phyloP scores from a whole-genome alignment of 2,113 vertebrate species.

The Tragelaphus buxtoni region DNA sequence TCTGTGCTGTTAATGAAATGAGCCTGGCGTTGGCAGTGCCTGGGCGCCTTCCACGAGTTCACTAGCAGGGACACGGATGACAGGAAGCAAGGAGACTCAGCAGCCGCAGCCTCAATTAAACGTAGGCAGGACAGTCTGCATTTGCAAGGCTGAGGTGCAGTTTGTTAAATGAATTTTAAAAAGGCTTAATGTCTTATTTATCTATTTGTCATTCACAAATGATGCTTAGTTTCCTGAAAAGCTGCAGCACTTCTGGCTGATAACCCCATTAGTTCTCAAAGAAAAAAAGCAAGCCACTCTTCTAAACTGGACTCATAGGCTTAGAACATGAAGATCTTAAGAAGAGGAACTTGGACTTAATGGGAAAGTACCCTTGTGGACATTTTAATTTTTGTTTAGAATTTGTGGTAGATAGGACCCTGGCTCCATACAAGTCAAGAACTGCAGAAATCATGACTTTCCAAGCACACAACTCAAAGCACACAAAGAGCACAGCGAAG shows the following conservation, averaged over 20 bases:
- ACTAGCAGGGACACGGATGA: rapidly evolving
- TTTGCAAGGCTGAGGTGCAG: not conserved
- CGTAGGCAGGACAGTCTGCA: not conserved
- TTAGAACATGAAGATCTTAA: not conserved
- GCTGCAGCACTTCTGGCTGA: not conserved
- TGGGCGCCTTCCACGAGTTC: not conserved
- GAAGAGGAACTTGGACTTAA: no score
- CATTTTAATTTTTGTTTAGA: not conserved
- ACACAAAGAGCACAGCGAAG: not conserved
- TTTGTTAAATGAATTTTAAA: not conserved
- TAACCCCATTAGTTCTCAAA: not conserved
- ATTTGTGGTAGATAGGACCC: not conserved
- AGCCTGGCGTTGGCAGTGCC: not conserved
- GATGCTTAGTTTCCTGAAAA: not conserved
- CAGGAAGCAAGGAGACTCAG: rapidly evolving
- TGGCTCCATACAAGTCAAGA: not conserved
- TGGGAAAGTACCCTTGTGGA: not conserved
- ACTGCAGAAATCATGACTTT: not conserved
- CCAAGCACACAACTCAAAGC: no score
- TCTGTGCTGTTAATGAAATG: no score
- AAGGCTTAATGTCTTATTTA: not conserved
- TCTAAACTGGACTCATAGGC: not conserved
- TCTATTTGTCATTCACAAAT: not conserved
- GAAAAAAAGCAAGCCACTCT: not conserved
- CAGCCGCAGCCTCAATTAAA: not conserved